Conservation (phyloP, 2,888 invertebrate species). For the Sinhomidia bicolor region DNA sequence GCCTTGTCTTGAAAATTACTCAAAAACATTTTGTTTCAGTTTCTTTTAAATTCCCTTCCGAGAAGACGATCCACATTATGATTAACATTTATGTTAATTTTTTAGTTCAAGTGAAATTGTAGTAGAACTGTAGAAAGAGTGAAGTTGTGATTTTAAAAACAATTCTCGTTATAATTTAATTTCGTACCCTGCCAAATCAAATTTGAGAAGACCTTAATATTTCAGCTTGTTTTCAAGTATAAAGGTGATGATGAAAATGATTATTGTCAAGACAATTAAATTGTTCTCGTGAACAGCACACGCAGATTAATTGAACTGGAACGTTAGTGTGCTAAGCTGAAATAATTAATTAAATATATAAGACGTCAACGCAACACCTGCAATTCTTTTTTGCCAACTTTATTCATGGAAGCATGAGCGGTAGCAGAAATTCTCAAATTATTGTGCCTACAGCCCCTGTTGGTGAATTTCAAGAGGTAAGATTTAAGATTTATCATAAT, state of each 20-base stretch:
- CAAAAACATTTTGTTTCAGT: slow-evolving; percentile 40
- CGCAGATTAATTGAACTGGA: slow-evolving; percentile 4
- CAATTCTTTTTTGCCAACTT: neutral
- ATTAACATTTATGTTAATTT: slow-evolving; percentile 5
- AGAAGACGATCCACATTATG: slow-evolving; percentile 55
- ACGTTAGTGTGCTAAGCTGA: neutral
- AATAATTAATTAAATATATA: neutral
- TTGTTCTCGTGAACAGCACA: neutral
- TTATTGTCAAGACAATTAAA: neutral
- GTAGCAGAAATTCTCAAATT: slow-evolving; percentile 25
- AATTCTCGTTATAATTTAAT: neutral
- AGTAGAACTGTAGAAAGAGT: neutral
- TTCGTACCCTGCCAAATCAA: neutral
- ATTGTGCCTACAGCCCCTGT: slow-evolving; percentile 65
- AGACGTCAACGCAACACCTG: neutral
- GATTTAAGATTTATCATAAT: neutral
- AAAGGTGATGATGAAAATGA: slow-evolving; percentile 8
- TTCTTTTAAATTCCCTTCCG: slow-evolving; percentile 59
- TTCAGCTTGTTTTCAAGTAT: neutral
- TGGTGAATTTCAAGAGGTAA: slow-evolving; percentile 77
- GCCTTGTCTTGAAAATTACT: slow-evolving; percentile 54
- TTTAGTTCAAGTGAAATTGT: neutral
- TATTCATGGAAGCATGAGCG: slow-evolving; percentile 70
- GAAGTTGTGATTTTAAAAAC: neutral
- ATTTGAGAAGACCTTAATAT: no score